Conservation (phyloP, 1,140 invertebrate species). For the Trachymyrmex cornetzi region DNA sequence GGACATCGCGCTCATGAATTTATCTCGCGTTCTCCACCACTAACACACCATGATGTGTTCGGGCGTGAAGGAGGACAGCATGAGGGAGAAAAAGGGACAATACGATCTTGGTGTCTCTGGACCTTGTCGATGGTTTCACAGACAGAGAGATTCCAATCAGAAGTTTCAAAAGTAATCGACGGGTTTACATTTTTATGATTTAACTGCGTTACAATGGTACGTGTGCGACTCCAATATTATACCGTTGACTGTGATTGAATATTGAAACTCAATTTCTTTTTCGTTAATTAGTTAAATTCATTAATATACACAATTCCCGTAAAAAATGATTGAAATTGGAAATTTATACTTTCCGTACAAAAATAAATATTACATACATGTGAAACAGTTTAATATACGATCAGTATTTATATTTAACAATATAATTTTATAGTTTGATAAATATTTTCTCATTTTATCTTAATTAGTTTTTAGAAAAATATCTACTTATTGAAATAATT, state of each 20-base stretch:
- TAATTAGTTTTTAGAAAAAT: too few species aligned
- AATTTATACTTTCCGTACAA: too few species aligned
- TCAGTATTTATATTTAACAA: too few species aligned
- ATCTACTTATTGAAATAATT: too few species aligned
- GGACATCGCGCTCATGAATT: conserved; percentile 83
- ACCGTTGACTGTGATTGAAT: neutral
- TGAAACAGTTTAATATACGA: too few species aligned
- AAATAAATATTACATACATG: too few species aligned
- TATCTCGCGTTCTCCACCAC: conserved; percentile 72
- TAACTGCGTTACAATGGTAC: neutral
- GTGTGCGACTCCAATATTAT: neutral
- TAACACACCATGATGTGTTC: conserved; percentile 29
- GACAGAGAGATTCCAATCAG: conserved; percentile 15
- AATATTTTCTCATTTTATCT: too few species aligned
- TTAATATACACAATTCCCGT: neutral
- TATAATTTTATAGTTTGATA: too few species aligned
- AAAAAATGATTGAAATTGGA: too few species aligned
- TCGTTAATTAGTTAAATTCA: neutral
- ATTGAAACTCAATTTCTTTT: neutral
- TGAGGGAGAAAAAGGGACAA: conserved; percentile 23
- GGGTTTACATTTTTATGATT: neutral
- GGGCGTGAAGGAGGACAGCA: conserved; percentile 32
- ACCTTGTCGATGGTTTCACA: conserved; percentile 65
- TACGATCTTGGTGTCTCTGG: conserved; percentile 72
- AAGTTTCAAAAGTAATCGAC: conserved; percentile 27